These are phyloP conservation scores for Cotesia chilonis DNA, from an alignment of 1,140 invertebrate genomes.

Conservation along the genomic window DNA sequence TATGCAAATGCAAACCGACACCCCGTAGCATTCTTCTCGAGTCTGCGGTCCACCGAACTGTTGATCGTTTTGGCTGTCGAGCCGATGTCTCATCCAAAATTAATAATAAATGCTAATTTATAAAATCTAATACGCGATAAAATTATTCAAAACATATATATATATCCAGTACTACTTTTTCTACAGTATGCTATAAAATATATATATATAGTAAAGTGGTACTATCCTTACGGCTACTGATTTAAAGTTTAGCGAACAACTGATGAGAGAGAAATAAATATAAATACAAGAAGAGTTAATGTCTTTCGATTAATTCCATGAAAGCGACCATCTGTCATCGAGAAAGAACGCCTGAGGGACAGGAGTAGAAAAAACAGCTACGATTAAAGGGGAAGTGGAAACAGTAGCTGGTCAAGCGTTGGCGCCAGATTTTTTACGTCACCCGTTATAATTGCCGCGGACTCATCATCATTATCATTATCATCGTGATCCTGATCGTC, in stretches of 20 bases:
- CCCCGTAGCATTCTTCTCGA: conserved; percentile 26
- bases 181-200: too few relatives aligned
- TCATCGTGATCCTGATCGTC: too few relatives aligned
- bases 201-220: too few relatives aligned
- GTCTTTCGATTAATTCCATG: conserved; percentile 21
- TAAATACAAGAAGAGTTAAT: conserved; percentile 2
- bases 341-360: neutral
- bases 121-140: conserved; percentile 12
- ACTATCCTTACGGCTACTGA: neutral
- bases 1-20: conserved; percentile 40
- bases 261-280: conserved; percentile 4
- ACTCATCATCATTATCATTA: conserved; percentile 45
- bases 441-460: conserved; percentile 53
- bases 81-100: conserved; percentile 3
- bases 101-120: conserved; percentile 19
- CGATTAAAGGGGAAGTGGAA: conserved; percentile 7
- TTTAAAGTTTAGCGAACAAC: neutral
- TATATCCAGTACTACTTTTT: too few relatives aligned
- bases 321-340: conserved; percentile 19
- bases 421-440: conserved; percentile 42
- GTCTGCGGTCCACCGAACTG: conserved; percentile 19
- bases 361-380: conserved; percentile 7
- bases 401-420: conserved; percentile 43
- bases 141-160: conserved; percentile 12
- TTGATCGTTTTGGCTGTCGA: conserved; percentile 5